Base-by-base conservation (phyloP, 2,797 vertebrate species). In the Galaxias olidus region DNA sequence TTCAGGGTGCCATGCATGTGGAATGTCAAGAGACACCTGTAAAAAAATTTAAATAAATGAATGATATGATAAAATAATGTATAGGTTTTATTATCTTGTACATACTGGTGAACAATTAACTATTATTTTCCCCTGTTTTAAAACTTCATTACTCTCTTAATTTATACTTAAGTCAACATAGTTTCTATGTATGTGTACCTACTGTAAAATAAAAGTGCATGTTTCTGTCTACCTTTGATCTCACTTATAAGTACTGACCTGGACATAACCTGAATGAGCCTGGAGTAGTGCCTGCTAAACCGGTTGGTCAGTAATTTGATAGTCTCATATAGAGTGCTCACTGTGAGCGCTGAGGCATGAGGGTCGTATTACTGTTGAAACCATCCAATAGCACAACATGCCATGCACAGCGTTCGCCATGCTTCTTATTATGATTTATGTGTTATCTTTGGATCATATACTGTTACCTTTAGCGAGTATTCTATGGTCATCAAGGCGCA, bases 401-500 rank as follows among this genome's bases (percentile, higher is more conserved):
- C 13, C 17, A 18, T 54, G 30, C 30, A 11, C 17, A 19, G 15
- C 0, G 12, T n/a, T 13, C 40, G 12, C 20, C 8, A n/a, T 47
- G 10, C 8, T 42, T 51, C 48, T n/a, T 2, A 50, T 17, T 13
- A 12, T 11, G 1, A 61, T 18, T 10, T 6, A 30, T 30, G 30
- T 30, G 30, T 30, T 30, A 30, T 30, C 30, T 30, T 30, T n/a
- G n/a, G n/a, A 30, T 6, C 30, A 30, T 30, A 6, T 30, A 30
- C 30, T 30, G 30, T 30, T 77, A 91, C 89, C 88, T 90, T 90
- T 19, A 91, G 63, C 46, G 70, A 77, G 69, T 91, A 87, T 74
- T 90, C 88, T 0, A 87, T 78, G 47, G 82, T 89, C 84, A 90
- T 87, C 86, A 89, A 79, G 71, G 86, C 77, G 82, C 88, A 90